These are phyloP conservation scores for Mycogona germanica DNA, from an alignment of 2,888 invertebrate species.

Conservation along the genomic window DNA sequence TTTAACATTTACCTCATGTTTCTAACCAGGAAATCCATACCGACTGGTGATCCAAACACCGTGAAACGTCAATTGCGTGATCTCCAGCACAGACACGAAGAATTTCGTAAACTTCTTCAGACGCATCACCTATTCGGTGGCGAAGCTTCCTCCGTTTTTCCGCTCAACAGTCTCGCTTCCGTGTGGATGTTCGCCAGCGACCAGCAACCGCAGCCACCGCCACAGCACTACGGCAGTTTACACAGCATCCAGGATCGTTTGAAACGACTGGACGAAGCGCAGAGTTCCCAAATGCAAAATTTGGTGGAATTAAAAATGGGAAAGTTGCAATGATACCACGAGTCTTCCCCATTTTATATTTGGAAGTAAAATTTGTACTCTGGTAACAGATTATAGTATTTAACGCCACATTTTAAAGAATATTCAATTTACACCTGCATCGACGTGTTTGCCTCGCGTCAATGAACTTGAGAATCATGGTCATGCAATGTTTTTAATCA, in stretches of 20 bases:
- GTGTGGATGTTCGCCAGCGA: neutral
- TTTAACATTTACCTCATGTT: too few relatives aligned
- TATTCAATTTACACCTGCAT: too few relatives aligned
- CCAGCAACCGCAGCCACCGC: too few relatives aligned
- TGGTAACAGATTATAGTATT: too few relatives aligned
- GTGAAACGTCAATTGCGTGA: slow-evolving; percentile 4
- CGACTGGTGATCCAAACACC: neutral
- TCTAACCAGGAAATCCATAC: neutral
- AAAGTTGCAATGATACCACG: too few relatives aligned
- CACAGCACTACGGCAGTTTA: neutral
- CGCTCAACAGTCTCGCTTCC: neutral
- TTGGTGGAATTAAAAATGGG: neutral
- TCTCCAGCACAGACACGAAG: neutral
- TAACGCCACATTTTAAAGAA: too few relatives aligned
- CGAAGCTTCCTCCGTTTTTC: neutral
- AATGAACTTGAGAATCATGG: too few relatives aligned
- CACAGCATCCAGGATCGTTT: neutral
- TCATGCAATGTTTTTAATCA: too few relatives aligned
- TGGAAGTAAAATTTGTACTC: too few relatives aligned
- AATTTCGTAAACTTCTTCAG: slow-evolving; percentile 8
- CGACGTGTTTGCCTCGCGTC: too few relatives aligned
- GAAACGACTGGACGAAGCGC: neutral
- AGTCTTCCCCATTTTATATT: too few relatives aligned
- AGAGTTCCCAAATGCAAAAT: neutral
- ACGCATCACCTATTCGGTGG: neutral